phyloP scores from a whole-genome alignment of 2,797 vertebrate species.

The Neosalanx taihuensis region DNA sequence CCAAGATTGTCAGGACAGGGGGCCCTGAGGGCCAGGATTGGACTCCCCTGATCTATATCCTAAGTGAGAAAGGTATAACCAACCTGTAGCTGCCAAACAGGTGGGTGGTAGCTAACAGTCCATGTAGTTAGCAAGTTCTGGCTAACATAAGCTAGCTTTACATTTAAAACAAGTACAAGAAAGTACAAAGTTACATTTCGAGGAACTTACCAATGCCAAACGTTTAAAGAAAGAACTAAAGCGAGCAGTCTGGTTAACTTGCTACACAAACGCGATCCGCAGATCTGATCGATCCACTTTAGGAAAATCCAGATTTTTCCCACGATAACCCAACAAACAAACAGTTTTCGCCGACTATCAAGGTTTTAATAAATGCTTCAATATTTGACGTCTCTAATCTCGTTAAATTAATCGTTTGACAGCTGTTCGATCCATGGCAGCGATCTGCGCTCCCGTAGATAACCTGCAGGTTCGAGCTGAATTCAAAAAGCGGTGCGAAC shows the following conservation, averaged over 20 bases:
- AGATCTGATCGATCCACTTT: constrained; percentile 19
- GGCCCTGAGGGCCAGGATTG: too few species aligned
- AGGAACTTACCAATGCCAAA: constrained; percentile 3
- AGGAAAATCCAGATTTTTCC: not conserved
- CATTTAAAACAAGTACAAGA: not conserved
- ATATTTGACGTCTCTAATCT: constrained; percentile 5
- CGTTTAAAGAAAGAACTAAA: not conserved
- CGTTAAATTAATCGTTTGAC: constrained; percentile 39
- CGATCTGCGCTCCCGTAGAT: constrained; percentile 4
- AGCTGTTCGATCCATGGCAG: constrained; percentile 22
- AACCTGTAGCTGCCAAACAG: too few species aligned
- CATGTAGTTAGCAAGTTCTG: not conserved
- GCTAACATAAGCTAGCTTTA: not conserved
- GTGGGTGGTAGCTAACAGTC: too few species aligned
- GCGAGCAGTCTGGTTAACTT: constrained; percentile 30
- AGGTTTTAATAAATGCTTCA: constrained; percentile 29
- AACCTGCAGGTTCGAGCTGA: constrained; percentile 35
- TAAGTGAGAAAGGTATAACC: too few species aligned
- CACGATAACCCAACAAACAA: not conserved
- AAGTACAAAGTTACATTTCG: not conserved
- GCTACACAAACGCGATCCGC: constrained; percentile 26
- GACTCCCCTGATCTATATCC: too few species aligned
- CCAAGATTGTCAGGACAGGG: too few species aligned
- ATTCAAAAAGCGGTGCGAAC: constrained; percentile 75
- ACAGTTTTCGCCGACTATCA: constrained; percentile 8